A percentile compares a stretch with the other conserved stretches of the same genome.
phyloP scores from a whole-genome alignment of 2,797 vertebrate species.

The Falco concolor region DNA sequence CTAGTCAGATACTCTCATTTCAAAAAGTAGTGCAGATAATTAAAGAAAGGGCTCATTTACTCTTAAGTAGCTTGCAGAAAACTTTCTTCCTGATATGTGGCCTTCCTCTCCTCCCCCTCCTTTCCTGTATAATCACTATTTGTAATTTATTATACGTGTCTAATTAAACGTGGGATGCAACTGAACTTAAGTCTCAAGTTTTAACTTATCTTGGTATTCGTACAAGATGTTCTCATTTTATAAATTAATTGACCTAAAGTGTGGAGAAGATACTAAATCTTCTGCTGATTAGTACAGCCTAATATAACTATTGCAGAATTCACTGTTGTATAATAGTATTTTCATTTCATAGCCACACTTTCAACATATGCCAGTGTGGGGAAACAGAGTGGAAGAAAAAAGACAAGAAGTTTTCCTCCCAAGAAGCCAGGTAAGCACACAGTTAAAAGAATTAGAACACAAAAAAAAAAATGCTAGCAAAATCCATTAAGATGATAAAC shows the following conservation, averaged over 20 bases:
- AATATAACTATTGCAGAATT: not conserved
- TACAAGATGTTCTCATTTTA: conserved; percentile 43
- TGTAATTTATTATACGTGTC: conserved; percentile 15
- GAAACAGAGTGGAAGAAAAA: not conserved
- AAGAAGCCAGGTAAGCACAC: not conserved
- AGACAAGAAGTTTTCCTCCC: not conserved
- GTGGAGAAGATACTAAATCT: not conserved
- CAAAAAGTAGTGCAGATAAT: conserved; percentile 29
- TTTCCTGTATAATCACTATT: not conserved
- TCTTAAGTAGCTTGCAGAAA: conserved; percentile 26
- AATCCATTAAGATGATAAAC: not conserved
- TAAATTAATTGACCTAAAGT: conserved; percentile 35
- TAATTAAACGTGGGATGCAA: conserved; percentile 38
- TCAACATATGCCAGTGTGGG: not conserved
- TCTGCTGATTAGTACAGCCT: conserved; percentile 4
- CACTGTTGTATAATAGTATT: not conserved
- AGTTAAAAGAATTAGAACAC: not conserved
- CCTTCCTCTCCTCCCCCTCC: not conserved
- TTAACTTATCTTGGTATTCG: conserved; percentile 27
- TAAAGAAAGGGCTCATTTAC: conserved; percentile 56
- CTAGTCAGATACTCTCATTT: conserved; percentile 4
- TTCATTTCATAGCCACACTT: not conserved
- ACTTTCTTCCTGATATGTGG: conserved; percentile 15
- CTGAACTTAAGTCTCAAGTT: conserved; percentile 8
- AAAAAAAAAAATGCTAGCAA: not conserved